phyloP scores from a whole-genome alignment of 2,888 invertebrate genomes.

The Cephalotes varians region DNA sequence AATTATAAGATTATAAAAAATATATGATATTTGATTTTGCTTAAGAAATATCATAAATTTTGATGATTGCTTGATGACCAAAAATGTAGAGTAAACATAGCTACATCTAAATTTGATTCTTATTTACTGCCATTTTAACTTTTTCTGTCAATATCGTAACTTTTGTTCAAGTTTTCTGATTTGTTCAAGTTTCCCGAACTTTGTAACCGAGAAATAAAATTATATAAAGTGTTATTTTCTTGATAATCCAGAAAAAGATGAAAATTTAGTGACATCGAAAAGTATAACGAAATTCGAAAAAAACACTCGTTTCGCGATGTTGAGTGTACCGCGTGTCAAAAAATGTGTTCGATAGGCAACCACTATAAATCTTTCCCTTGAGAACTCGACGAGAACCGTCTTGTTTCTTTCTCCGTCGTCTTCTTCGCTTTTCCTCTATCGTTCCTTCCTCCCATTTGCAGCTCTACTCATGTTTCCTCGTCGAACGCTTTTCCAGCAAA shows the following conservation, averaged over 20 bases:
- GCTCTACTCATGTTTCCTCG: slow-evolving; percentile 62
- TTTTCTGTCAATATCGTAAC: neutral
- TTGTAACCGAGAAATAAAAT: neutral
- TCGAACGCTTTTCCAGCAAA: slow-evolving; percentile 69
- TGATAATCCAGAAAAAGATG: slow-evolving; percentile 5
- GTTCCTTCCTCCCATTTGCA: slow-evolving; percentile 51
- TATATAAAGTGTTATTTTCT: neutral
- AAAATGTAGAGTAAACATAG: neutral
- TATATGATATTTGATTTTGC: neutral
- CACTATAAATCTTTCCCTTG: slow-evolving; percentile 67
- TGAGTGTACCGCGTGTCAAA: slow-evolving; percentile 54
- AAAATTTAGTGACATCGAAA: slow-evolving; percentile 32
- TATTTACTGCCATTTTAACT: neutral
- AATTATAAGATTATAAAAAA: neutral
- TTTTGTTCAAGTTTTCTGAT: neutral
- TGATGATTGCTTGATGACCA: neutral
- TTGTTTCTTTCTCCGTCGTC: slow-evolving; percentile 44
- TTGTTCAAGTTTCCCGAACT: neutral
- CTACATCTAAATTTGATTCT: neutral
- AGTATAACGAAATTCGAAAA: slow-evolving; percentile 8
- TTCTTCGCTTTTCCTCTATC: slow-evolving; percentile 37
- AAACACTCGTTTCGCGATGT: slow-evolving; percentile 47
- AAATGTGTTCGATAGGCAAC: slow-evolving; percentile 67
- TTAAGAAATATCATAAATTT: slow-evolving; percentile 2
- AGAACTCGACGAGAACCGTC: slow-evolving; percentile 57